A percentile compares a stretch with the other conserved stretches of the same genome.
phyloP scores from a whole-genome alignment of 2,888 invertebrate genomes.

The Diaphora mendica region DNA sequence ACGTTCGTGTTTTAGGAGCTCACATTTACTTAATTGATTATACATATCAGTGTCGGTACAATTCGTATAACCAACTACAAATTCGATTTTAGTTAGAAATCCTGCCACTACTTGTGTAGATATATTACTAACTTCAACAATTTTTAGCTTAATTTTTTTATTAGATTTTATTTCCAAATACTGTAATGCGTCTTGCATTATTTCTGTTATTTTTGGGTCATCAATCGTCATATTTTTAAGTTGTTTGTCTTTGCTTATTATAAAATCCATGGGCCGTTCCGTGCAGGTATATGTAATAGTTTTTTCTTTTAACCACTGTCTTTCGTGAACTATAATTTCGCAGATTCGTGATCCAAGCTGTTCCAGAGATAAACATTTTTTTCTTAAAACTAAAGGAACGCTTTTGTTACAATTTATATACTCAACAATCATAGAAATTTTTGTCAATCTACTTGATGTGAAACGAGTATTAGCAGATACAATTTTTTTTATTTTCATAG shows the following conservation, averaged over 20 bases:
- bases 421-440: conserved; percentile 62
- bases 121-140: conserved; percentile 77
- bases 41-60: conserved; percentile 72
- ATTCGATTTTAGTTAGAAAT: conserved; percentile 84
- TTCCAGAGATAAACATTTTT: conserved; percentile 62
- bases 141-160: conserved; percentile 66
- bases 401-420: conserved; percentile 69
- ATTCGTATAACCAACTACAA: conserved; percentile 85
- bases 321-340: conserved; percentile 66
- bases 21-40: conserved; percentile 56
- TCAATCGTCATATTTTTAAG: conserved; percentile 42
- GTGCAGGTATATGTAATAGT: conserved; percentile 67
- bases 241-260: conserved; percentile 53
- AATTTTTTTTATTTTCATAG: conserved; percentile 64
- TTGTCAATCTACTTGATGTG: conserved; percentile 66
- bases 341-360: conserved; percentile 67
- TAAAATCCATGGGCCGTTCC: conserved; percentile 61
- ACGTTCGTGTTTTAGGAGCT: conserved; percentile 62
- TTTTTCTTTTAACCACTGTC: conserved; percentile 63
- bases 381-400: conserved; percentile 51
- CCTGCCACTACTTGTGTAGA: conserved; percentile 85
- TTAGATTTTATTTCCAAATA: conserved; percentile 73
- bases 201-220: conserved; percentile 63
- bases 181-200: conserved; percentile 71
- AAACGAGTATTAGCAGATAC: conserved; percentile 64